phyloP scores from a whole-genome alignment of 2,888 invertebrate species.

The Ophion slaviceki region DNA sequence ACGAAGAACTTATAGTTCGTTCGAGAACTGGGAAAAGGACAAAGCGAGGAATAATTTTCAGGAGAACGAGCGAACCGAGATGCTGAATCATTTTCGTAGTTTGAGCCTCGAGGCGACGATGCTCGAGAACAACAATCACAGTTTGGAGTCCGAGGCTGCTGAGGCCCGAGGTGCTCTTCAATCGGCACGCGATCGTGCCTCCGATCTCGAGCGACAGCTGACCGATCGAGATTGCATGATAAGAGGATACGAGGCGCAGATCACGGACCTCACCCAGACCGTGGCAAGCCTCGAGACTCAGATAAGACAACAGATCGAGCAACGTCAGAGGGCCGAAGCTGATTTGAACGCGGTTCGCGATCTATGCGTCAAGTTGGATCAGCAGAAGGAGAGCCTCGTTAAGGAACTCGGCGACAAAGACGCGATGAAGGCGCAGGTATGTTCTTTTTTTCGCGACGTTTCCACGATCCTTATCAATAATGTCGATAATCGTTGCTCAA shows the following conservation, averaged over 20 bases:
- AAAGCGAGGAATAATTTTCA: constrained; percentile 77
- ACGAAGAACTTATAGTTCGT: background rate
- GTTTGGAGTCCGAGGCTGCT: constrained; percentile 90
- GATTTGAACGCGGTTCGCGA: constrained; percentile 86
- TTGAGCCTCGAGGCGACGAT: constrained; percentile 91
- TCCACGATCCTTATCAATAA: background rate
- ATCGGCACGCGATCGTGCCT: constrained; percentile 86
- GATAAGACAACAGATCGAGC: constrained; percentile 86
- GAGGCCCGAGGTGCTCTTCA: constrained; percentile 87
- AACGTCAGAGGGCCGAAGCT: constrained; percentile 86
- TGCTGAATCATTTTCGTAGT: constrained; percentile 92
- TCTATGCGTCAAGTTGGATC: constrained; percentile 87
- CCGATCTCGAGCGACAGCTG: constrained; percentile 88
- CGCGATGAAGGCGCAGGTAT: constrained; percentile 82
- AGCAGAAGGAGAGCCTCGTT: constrained; percentile 87
- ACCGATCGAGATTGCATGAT: constrained; percentile 85
- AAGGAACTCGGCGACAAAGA: constrained; percentile 85
- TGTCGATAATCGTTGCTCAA: background rate
- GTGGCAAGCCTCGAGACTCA: constrained; percentile 88
- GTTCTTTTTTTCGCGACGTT: constrained; percentile 28
- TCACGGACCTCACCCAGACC: constrained; percentile 83
- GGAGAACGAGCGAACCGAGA: constrained; percentile 92
- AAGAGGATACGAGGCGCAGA: constrained; percentile 86
- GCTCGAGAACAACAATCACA: constrained; percentile 91
- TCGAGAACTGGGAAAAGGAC: too few species aligned